Conservation (phyloP, 2,888 invertebrate species). For the Drosophila demipolita region DNA sequence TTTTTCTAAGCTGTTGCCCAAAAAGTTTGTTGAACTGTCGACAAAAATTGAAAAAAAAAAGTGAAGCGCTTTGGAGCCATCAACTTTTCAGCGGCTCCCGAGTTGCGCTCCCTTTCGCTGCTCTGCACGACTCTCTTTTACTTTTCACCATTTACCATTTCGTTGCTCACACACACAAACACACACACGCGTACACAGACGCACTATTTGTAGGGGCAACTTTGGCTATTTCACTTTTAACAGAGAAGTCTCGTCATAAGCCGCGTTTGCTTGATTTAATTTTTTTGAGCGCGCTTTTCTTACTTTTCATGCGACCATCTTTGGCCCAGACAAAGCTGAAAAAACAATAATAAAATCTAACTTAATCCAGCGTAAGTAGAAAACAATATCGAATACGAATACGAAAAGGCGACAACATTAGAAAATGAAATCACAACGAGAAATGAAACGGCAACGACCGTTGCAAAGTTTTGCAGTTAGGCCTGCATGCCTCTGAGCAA, state of each 20-base stretch:
- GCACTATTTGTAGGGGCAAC: conserved; percentile 12
- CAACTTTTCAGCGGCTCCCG: conserved; percentile 18
- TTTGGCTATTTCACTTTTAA: conserved; percentile 68
- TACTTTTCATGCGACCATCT: conserved; percentile 55
- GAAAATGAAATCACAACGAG: conserved; percentile 74
- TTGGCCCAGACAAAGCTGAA: conserved; percentile 32
- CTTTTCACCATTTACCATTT: conserved; percentile 46
- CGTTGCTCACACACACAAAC: conserved; percentile 26
- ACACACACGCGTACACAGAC: conserved; percentile 8
- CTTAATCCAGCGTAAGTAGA: conserved; percentile 56
- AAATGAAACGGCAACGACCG: conserved; percentile 76
- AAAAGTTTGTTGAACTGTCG: conserved; percentile 73
- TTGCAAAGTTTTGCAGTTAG: conserved; percentile 47
- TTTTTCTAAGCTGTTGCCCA: conserved; percentile 56
- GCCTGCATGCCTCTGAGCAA: conserved; percentile 53
- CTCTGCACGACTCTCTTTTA: conserved; percentile 49
- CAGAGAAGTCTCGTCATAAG: conserved; percentile 41
- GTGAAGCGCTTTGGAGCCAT: conserved; percentile 56
- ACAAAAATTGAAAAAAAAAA: conserved; percentile 53
- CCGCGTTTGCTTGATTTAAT: conserved; percentile 71
- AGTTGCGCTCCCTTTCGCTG: conserved; percentile 58
- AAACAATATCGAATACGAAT: conserved; percentile 54
- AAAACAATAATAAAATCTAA: conserved; percentile 3
- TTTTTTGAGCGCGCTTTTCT: conserved; percentile 44
- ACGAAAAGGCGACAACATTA: conserved; percentile 49